Evolutionary conservation across 2,888 invertebrate genomes (phyloP), one percentile per base, ranked within the genome.

Genomic region (Athetis lepigone): DNA sequence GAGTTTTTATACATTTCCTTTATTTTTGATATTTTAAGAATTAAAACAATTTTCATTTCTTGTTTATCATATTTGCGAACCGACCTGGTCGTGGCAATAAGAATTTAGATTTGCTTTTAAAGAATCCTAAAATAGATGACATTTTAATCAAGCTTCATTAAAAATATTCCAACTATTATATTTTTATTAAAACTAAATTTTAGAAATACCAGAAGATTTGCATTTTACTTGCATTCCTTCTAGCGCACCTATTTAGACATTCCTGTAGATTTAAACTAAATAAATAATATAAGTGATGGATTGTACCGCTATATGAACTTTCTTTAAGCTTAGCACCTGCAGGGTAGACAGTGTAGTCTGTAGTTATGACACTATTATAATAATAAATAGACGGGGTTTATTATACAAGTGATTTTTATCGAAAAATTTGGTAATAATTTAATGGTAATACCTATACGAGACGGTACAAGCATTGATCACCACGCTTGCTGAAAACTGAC

Each of bases 231-330:
- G 76, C 55, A 56, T 77, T 62, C 39, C 46, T 59, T 16, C 52
- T 37, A 75, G 40, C 6, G 66, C 70, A 76, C 79, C 37, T 62
- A 9, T 49, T 61, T 61, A 75, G 58, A 79, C 79, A 77, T 77
- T 77, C 76, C 77, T 55, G 33, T 68, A 68, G 46, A 6, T 37
- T 23, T 42, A 21, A 16, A 49, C 1, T 60, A 39, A 45, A 9
- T 27, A 29, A 19, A 52, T 27, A 43, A 37, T 36, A 9, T n/a
- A 3, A 39, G 13, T 27, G 56, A 75, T 52, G 68, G 71, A 59
- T 75, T 60, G 71, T 47, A 71, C 52, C 61, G 27, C 63, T 45
- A 45, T 9, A 25, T 46, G 8, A 25, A 36, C 19, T 42, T 39
- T 45, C 47, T 70, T 71, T 52, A 36, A 70, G 64, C 61, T 79